Conservation (phyloP, 1,140 invertebrate species). For the Pseudomyrmex gracilis region DNA sequence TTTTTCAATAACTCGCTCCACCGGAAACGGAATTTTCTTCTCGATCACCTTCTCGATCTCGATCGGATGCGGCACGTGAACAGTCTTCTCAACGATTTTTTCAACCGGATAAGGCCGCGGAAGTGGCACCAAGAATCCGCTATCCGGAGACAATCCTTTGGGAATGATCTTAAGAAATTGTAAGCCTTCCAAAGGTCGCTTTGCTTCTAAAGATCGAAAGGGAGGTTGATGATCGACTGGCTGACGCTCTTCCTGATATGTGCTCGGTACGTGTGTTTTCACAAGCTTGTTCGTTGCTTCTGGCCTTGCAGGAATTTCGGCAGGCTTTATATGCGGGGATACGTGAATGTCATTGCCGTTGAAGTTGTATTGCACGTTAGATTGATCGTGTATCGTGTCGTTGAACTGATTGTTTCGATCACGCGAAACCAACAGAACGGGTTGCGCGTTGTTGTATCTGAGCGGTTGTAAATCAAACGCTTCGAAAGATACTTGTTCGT, state of each 20-base stretch:
- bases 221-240: neutral
- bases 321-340: neutral
- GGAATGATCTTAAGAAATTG: conserved; percentile 42
- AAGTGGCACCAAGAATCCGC: conserved; percentile 48
- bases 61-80: conserved; percentile 79
- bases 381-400: conserved; percentile 18
- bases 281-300: neutral
- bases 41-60: conserved; percentile 85
- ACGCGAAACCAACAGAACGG: neutral
- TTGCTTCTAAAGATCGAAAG: neutral
- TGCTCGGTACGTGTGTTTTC: conserved; percentile 12
- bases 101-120: conserved; percentile 62
- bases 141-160: neutral
- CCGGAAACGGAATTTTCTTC: conserved; percentile 75
- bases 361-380: neutral
- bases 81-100: conserved; percentile 65
- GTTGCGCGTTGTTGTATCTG: neutral
- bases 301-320: neutral
- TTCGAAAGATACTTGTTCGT: neutral
- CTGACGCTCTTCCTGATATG: conserved; percentile 10
- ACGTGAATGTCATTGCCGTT: neutral
- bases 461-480: neutral
- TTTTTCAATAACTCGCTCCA: conserved; percentile 77
- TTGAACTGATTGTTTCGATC: conserved; percentile 26
- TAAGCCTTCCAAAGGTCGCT: neutral